A percentile compares a stretch with the other conserved stretches of the same genome.
These are phyloP conservation scores for Sylvia borin DNA, from an alignment of 2,797 vertebrate genomes.

Conservation along the genomic window DNA sequence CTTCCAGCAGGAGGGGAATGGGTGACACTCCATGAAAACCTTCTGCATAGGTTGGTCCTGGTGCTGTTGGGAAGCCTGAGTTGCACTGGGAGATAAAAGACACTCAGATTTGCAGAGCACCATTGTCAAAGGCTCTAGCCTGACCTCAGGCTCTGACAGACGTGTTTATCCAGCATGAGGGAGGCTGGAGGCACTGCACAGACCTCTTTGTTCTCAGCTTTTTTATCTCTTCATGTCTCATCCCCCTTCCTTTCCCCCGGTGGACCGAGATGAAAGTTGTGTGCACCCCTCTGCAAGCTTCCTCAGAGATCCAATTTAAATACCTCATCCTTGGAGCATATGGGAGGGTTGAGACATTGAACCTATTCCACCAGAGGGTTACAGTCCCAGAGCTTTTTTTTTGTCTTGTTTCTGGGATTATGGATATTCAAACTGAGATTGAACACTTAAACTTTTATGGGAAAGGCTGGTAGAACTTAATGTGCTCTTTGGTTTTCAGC, in stretches of 20 bases:
- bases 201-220: conserved; percentile 17
- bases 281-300: neutral
- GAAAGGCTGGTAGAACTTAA: neutral
- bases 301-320: neutral
- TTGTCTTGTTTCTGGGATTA: neutral
- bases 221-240: neutral
- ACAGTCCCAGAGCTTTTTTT: neutral
- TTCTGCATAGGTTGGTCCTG: neutral
- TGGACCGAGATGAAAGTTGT: neutral
- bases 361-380: neutral
- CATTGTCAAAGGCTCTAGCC: neutral
- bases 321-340: neutral
- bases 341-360: neutral
- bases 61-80: neutral
- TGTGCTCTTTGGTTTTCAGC: neutral
- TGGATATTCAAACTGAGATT: neutral
- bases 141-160: neutral
- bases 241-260: neutral
- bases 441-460: neutral
- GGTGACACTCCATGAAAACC: neutral
- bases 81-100: neutral
- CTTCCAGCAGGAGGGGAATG: neutral
- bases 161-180: neutral
- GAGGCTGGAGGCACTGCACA: neutral
- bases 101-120: neutral